phyloP scores from a whole-genome alignment of 2,888 invertebrate species.

The Abscondita cerata region DNA sequence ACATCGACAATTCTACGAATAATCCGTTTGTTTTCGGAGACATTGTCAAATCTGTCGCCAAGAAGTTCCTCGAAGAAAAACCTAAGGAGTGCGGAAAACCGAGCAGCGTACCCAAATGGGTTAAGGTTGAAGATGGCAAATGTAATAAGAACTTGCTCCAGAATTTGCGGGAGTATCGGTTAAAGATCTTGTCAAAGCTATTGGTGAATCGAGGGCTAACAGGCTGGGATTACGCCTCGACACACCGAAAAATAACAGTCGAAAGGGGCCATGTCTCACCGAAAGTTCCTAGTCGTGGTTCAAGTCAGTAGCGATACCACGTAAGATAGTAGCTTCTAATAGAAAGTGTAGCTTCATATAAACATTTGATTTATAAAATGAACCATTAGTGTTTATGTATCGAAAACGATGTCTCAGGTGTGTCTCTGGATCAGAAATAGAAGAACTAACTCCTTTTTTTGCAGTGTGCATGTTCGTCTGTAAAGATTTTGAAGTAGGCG shows the following conservation, averaged over 20 bases:
- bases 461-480: background rate
- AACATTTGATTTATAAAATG: no score
- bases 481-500: no score
- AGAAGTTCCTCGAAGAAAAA: slow-evolving; percentile 54
- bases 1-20: slow-evolving; percentile 40
- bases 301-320: slow-evolving; percentile 68
- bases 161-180: slow-evolving; percentile 72
- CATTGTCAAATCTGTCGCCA: slow-evolving; percentile 46
- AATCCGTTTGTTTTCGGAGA: slow-evolving; percentile 61
- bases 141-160: slow-evolving; percentile 60
- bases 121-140: slow-evolving; percentile 62
- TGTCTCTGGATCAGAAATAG: no score
- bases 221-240: slow-evolving; percentile 77
- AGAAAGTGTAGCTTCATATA: no score
- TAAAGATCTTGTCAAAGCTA: slow-evolving; percentile 75
- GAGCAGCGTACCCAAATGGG: slow-evolving; percentile 65
- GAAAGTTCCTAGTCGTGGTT: slow-evolving; percentile 62
- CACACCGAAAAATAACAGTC: slow-evolving; percentile 66
- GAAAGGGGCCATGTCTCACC: slow-evolving; percentile 58
- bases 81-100: slow-evolving; percentile 56
- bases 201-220: slow-evolving; percentile 79
- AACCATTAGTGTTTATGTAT: no score
- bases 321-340: no score
- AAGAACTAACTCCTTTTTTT: no score
- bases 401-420: no score